These are phyloP conservation scores for Macrobrachium rosenbergii DNA, from an alignment of 1,140 invertebrate species.

Conservation along the genomic window DNA sequence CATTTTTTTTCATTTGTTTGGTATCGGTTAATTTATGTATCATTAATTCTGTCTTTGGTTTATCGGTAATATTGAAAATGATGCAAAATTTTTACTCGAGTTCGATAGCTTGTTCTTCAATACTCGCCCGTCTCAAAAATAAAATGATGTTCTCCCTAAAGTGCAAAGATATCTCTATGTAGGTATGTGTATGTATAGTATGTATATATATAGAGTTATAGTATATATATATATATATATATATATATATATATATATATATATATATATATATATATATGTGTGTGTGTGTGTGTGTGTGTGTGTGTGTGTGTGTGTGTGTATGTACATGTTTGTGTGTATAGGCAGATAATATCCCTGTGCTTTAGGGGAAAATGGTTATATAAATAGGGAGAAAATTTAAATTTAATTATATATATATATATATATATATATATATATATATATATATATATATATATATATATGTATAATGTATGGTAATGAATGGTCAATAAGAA, in stretches of 20 bases:
- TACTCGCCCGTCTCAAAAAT: not conserved
- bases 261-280: not conserved
- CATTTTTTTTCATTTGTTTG: too few species aligned
- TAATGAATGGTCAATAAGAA: too few species aligned
- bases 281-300: not conserved
- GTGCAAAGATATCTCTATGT: not conserved
- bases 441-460: not conserved
- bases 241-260: not conserved
- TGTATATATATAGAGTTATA: not conserved
- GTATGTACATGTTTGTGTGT: not conserved
- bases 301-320: not conserved
- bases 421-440: not conserved
- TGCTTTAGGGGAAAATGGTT: too few species aligned
- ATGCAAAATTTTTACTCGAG: too few species aligned
- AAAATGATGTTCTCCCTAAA: not conserved
- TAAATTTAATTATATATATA: not conserved
- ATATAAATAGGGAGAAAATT: too few species aligned
- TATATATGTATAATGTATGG: not conserved
- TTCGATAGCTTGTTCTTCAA: too few species aligned
- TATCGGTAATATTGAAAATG: too few species aligned
- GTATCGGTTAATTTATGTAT: too few species aligned
- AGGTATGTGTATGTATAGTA: not conserved
- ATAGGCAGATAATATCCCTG: not conserved
- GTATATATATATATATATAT: not conserved
- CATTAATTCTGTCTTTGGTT: too few species aligned